Evolutionary conservation across 2,113 vertebrate genomes (phyloP).

Genomic region (Procavia capensis): DNA sequence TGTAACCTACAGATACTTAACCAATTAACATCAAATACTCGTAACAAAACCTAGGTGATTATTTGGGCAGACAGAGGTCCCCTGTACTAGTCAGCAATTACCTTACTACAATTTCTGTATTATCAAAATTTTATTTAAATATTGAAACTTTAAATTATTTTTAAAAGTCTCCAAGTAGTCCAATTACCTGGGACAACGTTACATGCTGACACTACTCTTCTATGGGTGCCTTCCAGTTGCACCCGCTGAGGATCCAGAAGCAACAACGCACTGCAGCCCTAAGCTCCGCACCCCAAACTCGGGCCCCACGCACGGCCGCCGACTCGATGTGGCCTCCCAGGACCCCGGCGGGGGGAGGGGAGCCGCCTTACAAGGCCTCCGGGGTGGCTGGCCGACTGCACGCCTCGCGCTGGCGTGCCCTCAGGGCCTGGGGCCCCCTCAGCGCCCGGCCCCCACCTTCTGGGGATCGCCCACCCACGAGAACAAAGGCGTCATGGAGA

Average conservation of each 20-base stretch:
- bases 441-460: neutral
- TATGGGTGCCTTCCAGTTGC: neutral
- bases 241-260: neutral
- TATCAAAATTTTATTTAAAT: neutral
- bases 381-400: no score
- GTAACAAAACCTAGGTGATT: neutral
- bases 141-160: no score
- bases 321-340: no score
- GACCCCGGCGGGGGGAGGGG: no score
- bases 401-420: no score
- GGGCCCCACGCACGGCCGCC: no score
- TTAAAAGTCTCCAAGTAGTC: neutral
- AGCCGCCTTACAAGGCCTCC: no score
- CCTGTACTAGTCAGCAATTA: neutral
- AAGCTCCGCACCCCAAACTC: neutral
- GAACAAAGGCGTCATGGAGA: neutral
- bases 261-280: neutral
- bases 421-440: no score
- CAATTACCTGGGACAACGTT: neutral
- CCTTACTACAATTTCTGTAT: neutral
- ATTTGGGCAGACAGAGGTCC: neutral
- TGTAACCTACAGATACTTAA: neutral
- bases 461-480: neutral
- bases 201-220: neutral
- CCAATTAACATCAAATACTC: neutral